These are phyloP conservation scores for Orycteropus afer DNA, from an alignment of 2,113 vertebrate genomes.

Conservation along the genomic window DNA sequence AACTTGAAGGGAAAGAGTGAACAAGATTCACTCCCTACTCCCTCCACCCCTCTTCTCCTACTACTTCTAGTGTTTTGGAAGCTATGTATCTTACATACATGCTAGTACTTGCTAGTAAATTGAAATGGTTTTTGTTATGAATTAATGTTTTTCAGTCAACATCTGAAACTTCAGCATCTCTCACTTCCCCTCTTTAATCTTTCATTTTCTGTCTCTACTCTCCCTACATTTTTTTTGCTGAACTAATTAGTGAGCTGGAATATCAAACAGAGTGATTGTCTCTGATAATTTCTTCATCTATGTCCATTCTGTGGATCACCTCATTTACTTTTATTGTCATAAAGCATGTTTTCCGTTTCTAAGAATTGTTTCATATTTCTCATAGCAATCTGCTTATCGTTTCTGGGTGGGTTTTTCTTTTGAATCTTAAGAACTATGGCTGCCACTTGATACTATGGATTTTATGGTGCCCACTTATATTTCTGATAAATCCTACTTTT, in stretches of 20 bases:
- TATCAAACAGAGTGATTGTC: neutral
- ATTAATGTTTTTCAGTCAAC: neutral
- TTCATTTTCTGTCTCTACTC: constrained; percentile 16
- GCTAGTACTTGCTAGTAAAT: neutral
- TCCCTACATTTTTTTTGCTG: neutral
- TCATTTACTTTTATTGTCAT: neutral
- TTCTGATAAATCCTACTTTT: neutral
- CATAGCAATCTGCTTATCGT: neutral
- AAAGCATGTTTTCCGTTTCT: constrained; percentile 31
- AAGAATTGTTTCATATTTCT: constrained; percentile 9
- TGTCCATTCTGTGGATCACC: neutral
- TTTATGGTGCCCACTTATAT: neutral
- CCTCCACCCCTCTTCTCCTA: neutral
- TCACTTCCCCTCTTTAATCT: neutral
- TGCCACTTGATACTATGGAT: neutral
- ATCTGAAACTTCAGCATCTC: neutral
- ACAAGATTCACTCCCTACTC: neutral
- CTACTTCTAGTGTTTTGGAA: neutral
- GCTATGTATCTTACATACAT: neutral
- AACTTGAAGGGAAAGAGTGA: constrained; percentile 13
- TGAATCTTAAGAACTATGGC: neutral
- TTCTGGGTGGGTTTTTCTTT: neutral
- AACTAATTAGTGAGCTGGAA: neutral
- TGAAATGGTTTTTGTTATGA: neutral
- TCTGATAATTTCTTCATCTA: neutral